Base-by-base conservation (phyloP, 1,140 invertebrate genomes). In the Drosophila takahashii region DNA sequence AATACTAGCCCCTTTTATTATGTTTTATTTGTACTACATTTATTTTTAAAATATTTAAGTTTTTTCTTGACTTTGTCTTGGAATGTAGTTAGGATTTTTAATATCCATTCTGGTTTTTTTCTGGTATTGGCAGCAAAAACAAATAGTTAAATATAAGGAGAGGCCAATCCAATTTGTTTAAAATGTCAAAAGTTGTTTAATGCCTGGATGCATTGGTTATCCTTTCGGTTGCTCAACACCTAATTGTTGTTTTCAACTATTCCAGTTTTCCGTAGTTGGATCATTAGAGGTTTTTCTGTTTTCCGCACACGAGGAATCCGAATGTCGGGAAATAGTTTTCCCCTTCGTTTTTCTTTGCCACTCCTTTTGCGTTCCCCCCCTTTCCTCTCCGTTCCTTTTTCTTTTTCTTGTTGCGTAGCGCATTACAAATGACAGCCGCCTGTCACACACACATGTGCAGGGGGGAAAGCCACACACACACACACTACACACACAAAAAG, bases 401-500 rank as follows among this genome's bases (percentile, higher is more conserved):
- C 56, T 66, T 73, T 77, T 47, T 34, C 59, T 75, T 70, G 65
- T 77, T 76, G 47, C 71, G 71, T 73, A 56, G 69, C 77, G 61
- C 70, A 84, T 84, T 83, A 84, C 80, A 76, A 83, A 75, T 84
- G 80, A 84, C 76, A 84, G 71, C 62, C 76, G 51, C 70, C 79
- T 79, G 80, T 84, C 79, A 71, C 64, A 75, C 60, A 83, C 71
- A 78, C 69, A 59, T 39, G 60, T 41, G 15, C 27, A 37, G 15
- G 52, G 29, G 18, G 5, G 15, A 58, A 56, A 39, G 26, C 56
- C 56, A 56, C 58, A 48, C 39, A 47, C 22, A 53, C n/a, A 53
- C n/a, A 58, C 59, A 58, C 42, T 59, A 77, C 60, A 51, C 15
- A 37, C 32, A 29, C 11, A 37, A 7, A 26, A 11, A 16, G 29